Evolutionary conservation across 2,888 invertebrate genomes (phyloP), one percentile per base, ranked within the genome.

Genomic region (Amphipoea oculea): DNA sequence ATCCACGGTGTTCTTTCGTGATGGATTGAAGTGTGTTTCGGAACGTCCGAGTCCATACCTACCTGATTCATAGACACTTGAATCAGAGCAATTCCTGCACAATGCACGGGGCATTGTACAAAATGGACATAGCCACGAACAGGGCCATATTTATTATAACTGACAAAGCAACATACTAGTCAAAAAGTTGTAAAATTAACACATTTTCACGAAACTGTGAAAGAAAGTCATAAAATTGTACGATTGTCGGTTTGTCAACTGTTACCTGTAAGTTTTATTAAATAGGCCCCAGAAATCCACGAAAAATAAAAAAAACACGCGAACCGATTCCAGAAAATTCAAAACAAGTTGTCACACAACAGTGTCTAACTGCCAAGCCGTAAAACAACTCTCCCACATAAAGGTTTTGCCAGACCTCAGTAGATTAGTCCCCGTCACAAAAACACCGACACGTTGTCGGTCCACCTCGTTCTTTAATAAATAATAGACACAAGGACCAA

Each of bases 401-500:
- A 68, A 20, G 75, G 86, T 87, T 91, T 88, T 87, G 86, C 75
- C 68, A 66, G 82, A 77, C 82, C 82, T 81, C 74, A 73, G 83
- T 78, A 88, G 86, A 92, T 91, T 89, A 91, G 89, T 88, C 84
- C 81, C 57, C 83, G 87, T 90, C 89, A 89, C 89, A 91, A 90
- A 92, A 92, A 92, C 91, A 89, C 86, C 82, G 80, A 80, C 84
- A 79, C 81, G 86, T 76, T 78, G 82, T 70, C 51, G n/a, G 76
- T 63, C 68, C 69, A 83, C 83, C 79, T 79, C 78, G 73, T 88
- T 70, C 67, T 83, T 88, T 84, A 82, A 88, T 88, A 89, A 79
- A 78, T 86, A 89, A 84, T 81, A 77, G 69, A 57, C n/a, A 42
- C 62, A 71, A 71, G 65, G 77, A 29, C 65, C 36, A 42, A 69